Evolutionary conservation across 2,888 invertebrate genomes (phyloP), one percentile per base, ranked within the genome.

Genomic region (Harmothoe impar): DNA sequence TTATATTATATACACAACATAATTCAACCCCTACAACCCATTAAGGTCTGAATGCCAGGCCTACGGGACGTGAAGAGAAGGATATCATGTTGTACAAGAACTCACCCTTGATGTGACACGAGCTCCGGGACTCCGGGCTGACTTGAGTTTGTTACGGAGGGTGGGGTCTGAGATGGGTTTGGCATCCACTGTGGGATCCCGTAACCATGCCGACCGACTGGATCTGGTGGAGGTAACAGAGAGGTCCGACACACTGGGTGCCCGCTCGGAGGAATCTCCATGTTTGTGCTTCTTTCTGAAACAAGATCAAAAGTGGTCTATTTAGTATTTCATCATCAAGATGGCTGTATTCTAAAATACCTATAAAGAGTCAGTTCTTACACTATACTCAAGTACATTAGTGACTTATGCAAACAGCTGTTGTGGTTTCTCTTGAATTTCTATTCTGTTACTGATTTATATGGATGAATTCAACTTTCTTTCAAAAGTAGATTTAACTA

Each of bases 41-140:
- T 43, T 43, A 43, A 10, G 43, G 10, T 43, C 3, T 43, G 5
- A n/a, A 43, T 43, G 10, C 43, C 43, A 43, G 43, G 3, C 5
- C 43, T 43, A 10, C 10, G 10, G 10, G 5, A 43, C 43, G 10
- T 10, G 10, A 7, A 10, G 43, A 10, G 43, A 7, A 10, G 3
- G 10, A 43, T 43, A 43, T 43, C 43, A 43, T 43, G 10, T 10
- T 7, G 43, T 10, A 43, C 3, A 43, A 43, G 7, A 25, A 90
- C 90, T 72, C 92, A 93, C 94, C 93, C 92, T 93, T n/a, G 93
- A 92, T 17, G 93, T 93, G 25, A 93, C 91, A n/a, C 92, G 90
- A 17, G 93, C 91, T 29, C 91, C 81, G 33, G 92, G 92, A 0
- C 91, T 91, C 51, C 85, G 31, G 23, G 90, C 90, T 20, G 90